These are phyloP conservation scores for Oconnorella tubifera DNA, from an alignment of 2,888 invertebrate species.

Conservation along the genomic window DNA sequence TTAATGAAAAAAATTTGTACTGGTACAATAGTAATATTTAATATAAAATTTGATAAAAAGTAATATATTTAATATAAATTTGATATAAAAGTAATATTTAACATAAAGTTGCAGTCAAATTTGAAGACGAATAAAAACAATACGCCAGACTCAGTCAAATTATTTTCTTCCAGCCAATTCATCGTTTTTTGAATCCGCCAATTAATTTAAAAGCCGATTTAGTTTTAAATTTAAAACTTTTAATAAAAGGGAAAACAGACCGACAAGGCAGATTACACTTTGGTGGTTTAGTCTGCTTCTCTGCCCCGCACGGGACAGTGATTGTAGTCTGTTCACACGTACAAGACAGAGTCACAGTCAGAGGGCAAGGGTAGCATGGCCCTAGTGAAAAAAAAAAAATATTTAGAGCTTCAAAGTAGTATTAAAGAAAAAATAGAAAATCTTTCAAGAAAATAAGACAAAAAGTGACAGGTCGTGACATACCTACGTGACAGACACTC, in stretches of 20 bases:
- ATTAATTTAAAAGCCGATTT: too few relatives aligned
- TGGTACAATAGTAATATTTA: neutral
- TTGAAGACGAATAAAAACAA: too few relatives aligned
- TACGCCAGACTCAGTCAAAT: too few relatives aligned
- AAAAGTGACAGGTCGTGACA: too few relatives aligned
- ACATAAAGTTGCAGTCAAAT: too few relatives aligned
- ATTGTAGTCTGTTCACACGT: constrained; percentile 75
- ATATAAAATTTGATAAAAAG: neutral
- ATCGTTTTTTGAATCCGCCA: too few relatives aligned
- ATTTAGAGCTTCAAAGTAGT: neutral
- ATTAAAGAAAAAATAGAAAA: neutral
- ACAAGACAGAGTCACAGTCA: constrained; percentile 70
- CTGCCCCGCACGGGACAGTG: constrained; percentile 81
- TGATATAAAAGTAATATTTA: too few relatives aligned
- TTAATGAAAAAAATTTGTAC: constrained; percentile 26
- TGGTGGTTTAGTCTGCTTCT: constrained; percentile 71
- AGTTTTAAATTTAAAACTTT: too few relatives aligned
- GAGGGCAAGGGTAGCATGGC: constrained; percentile 77
- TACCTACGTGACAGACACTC: constrained; percentile 72
- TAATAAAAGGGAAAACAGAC: too few relatives aligned
- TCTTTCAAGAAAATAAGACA: too few relatives aligned
- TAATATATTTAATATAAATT: too few relatives aligned
- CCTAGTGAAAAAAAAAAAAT: constrained; percentile 51
- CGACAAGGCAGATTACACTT: constrained; percentile 72
- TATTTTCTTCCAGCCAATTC: too few relatives aligned